These are phyloP conservation scores for Drosophila cardini DNA, from an alignment of 1,140 invertebrate genomes.

Conservation along the genomic window DNA sequence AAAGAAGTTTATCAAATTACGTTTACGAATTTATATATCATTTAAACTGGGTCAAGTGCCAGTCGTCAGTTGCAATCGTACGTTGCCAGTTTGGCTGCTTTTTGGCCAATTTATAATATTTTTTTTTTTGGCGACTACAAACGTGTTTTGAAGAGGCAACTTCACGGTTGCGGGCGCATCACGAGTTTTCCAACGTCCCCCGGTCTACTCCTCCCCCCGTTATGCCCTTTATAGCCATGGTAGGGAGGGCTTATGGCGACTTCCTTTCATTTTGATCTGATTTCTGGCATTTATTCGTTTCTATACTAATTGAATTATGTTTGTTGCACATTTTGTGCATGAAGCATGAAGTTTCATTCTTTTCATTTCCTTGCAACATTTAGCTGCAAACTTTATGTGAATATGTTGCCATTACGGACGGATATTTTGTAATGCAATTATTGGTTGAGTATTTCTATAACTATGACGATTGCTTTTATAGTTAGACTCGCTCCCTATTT, in stretches of 20 bases:
- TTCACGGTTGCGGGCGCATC: slow-evolving; percentile 35
- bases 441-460: slow-evolving; percentile 36
- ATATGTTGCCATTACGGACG: slow-evolving; percentile 28
- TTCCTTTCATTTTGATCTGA: slow-evolving; percentile 51
- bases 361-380: slow-evolving; percentile 53
- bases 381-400: neutral
- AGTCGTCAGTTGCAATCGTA: slow-evolving; percentile 6
- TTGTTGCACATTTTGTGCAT: slow-evolving; percentile 67
- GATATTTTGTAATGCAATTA: slow-evolving; percentile 75
- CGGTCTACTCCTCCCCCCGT: neutral
- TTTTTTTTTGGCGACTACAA: slow-evolving; percentile 19
- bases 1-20: slow-evolving; percentile 54
- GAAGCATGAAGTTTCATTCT: slow-evolving; percentile 66
- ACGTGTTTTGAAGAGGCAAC: slow-evolving; percentile 10
- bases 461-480: slow-evolving; percentile 2
- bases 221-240: neutral
- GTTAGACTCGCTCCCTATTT: slow-evolving; percentile 1
- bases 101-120: slow-evolving; percentile 31
- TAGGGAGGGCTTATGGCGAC: slow-evolving; percentile 35
- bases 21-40: slow-evolving; percentile 14
- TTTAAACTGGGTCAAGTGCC: slow-evolving; percentile 47
- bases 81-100: slow-evolving; percentile 27
- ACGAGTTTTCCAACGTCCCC: neutral
- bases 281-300: slow-evolving; percentile 33
- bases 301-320: slow-evolving; percentile 78